Conservation (phyloP, 1,140 invertebrate genomes). For the Drosophila sulfurigaster region DNA sequence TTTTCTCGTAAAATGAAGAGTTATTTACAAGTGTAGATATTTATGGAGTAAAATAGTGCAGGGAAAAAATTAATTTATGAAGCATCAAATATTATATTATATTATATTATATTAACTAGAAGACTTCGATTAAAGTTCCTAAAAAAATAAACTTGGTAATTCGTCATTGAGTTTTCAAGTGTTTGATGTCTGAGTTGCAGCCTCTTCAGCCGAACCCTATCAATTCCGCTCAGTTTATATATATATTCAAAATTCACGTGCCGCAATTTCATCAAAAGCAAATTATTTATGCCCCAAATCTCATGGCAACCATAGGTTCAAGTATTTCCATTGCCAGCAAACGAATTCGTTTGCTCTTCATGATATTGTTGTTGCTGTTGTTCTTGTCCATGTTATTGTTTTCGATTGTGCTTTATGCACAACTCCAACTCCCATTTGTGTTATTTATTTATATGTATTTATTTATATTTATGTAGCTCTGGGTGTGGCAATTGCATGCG, state of each 20-base stretch:
- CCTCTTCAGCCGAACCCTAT: neutral
- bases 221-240: slow-evolving; percentile 31
- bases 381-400: slow-evolving; percentile 53
- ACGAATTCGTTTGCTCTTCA: slow-evolving; percentile 6
- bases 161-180: neutral
- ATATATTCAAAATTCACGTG: slow-evolving; percentile 39
- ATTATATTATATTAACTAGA: too few species aligned
- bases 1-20: too few species aligned
- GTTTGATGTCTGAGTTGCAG: neutral
- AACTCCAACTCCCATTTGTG: slow-evolving; percentile 44
- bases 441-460: slow-evolving; percentile 69
- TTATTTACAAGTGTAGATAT: too few species aligned
- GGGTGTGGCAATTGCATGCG: slow-evolving; percentile 7
- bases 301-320: slow-evolving; percentile 29
- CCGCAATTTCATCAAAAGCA: slow-evolving; percentile 53
- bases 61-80: neutral
- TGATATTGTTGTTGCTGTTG: slow-evolving; percentile 7
- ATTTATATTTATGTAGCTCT: slow-evolving; percentile 60
- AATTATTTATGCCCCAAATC: slow-evolving; percentile 50
- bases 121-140: neutral
- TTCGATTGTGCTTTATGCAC: slow-evolving; percentile 56
- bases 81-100: too few species aligned
- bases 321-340: slow-evolving; percentile 45
- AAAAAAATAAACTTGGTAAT: neutral
- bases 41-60: too few species aligned